Base-by-base conservation (phyloP, 2,797 vertebrate genomes). In the Enteromius mattozi region DNA sequence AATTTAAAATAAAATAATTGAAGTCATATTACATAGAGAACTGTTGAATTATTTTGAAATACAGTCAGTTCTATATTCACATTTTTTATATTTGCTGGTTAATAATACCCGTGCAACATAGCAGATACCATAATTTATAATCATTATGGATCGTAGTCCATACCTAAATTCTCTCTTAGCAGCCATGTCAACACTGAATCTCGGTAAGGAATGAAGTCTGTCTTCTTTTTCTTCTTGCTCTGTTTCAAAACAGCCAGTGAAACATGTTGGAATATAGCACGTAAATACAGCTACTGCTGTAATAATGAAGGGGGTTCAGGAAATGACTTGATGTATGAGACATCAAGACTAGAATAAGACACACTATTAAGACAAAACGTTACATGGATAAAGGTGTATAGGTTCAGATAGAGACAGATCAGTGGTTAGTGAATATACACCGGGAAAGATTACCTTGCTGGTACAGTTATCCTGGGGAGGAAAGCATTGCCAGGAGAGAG, bases 161-260 rank as follows among this genome's bases (percentile, higher is more conserved):
- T 96, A 99, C 98, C 98, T 1, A 99, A 93, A 90, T 99, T 99
- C 91, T 99, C 98, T 88, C 98, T 95, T 86, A 99, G 96, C 56
- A 99, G 95, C 98, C 98, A 99, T 0, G 98, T 99, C 84, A 99
- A 93, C 66, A 99, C 98, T 72, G 98, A 99, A 94, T 99, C 98
- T 91, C 98, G 94, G 91, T 99, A 99, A 0, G 98, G 98, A 93
- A 99, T 99, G 89, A 99, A 99, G 92, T 99, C 98, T 0, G 92
- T 94, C 95, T 99, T 99, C 95, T 99, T 99, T 95, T 99, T 99
- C 89, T 99, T 99, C 92, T 99, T 99, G 94, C 96, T 99, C 98
- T 99, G 91, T 80, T 91, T 92, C 86, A 92, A 85, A 81, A 74
- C 16, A 78, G 65, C 63, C 27, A 24, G 83, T 45, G 40, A 72